Evolutionary conservation across 2,113 vertebrate species (phyloP).

Genomic region (Catagonus wagneri): DNA sequence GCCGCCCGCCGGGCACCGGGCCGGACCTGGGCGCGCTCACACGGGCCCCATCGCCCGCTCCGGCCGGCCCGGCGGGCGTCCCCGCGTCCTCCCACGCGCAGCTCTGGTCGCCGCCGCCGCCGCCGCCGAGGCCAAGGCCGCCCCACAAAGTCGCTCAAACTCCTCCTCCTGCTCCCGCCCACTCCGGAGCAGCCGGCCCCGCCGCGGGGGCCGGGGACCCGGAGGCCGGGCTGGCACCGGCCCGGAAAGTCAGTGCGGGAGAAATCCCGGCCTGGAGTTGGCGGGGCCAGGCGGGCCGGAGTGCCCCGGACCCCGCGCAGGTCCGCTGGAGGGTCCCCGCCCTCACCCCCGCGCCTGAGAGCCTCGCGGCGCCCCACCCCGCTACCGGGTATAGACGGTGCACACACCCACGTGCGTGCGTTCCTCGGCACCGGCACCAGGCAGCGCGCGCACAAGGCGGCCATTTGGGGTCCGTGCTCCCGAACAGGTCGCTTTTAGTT

Average conservation of each 20-base stretch:
- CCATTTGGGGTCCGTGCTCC: background rate
- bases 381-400: background rate
- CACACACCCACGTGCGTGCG: background rate
- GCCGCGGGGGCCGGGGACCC: constrained; percentile 77
- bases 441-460: background rate
- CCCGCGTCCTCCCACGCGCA: constrained; percentile 10
- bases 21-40: constrained; percentile 80
- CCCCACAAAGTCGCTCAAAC: constrained; percentile 78
- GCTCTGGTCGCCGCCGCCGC: constrained; percentile 26
- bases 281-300: constrained; percentile 6
- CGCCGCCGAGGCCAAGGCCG: constrained; percentile 53
- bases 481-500: background rate
- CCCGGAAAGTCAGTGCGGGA: constrained; percentile 82
- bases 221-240: constrained; percentile 76
- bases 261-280: constrained; percentile 90
- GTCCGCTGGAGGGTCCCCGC: background rate
- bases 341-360: background rate
- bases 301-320: background rate
- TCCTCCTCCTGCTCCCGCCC: constrained; percentile 68
- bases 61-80: constrained; percentile 79
- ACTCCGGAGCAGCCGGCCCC: constrained; percentile 77
- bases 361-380: background rate
- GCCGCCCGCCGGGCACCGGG: constrained; percentile 81
- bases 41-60: constrained; percentile 77
- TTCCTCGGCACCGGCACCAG: fast-evolving